These are phyloP conservation scores for Daktulosphaira vitifoliae DNA, from an alignment of 1,140 invertebrate genomes.

Conservation along the genomic window DNA sequence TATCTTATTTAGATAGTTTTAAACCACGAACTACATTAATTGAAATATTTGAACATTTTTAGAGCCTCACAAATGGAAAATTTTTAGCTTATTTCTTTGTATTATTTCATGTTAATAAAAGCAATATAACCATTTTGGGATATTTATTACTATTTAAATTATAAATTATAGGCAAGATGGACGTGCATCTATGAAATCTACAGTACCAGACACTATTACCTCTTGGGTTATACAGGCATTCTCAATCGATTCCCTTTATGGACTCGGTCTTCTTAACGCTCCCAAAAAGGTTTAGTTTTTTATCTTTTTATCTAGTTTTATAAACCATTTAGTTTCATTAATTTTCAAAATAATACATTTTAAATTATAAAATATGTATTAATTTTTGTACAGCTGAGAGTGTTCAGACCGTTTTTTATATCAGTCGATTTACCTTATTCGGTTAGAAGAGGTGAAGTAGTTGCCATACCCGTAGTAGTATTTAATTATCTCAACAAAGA, in stretches of 20 bases:
- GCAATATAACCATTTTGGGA: no score
- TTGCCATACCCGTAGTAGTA: slow-evolving; percentile 81
- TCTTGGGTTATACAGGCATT: slow-evolving; percentile 91
- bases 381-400: slow-evolving; percentile 53
- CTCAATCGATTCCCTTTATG: slow-evolving; percentile 71
- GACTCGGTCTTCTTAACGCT: slow-evolving; percentile 68
- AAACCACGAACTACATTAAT: no score
- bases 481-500: slow-evolving; percentile 83
- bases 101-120: no score
- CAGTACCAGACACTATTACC: slow-evolving; percentile 80
- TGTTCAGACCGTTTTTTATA: slow-evolving; percentile 83
- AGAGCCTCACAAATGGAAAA: no score
- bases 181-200: slow-evolving; percentile 45
- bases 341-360: no score
- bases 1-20: no score
- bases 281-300: slow-evolving; percentile 53
- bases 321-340: no score
- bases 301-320: no score
- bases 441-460: slow-evolving; percentile 80
- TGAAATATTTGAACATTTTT: no score
- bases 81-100: no score
- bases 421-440: slow-evolving; percentile 79
- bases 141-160: no score
- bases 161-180: slow-evolving; percentile 54
- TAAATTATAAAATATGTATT: no score